A percentile compares a stretch with the other conserved stretches of the same genome.
These are phyloP conservation scores for Ardeotis arabs DNA, from an alignment of 2,113 vertebrate genomes.

Conservation along the genomic window DNA sequence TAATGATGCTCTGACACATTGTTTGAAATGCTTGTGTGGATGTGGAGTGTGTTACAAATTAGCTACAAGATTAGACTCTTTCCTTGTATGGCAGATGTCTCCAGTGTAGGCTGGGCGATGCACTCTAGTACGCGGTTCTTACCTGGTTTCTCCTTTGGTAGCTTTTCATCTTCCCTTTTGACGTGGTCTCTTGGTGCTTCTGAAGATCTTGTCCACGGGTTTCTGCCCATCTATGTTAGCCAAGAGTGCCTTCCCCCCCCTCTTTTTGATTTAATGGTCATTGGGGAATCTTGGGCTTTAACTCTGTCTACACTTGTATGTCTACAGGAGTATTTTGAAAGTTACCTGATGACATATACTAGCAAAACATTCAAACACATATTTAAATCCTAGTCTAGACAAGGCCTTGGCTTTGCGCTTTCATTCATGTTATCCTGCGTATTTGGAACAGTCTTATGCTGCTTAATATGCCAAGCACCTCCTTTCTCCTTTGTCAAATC, in stretches of 20 bases:
- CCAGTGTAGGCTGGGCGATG: background rate
- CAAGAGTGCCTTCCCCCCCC: background rate
- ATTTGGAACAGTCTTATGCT: background rate
- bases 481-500: constrained; percentile 11
- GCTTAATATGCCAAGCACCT: background rate
- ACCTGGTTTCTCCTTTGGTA: background rate
- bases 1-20: rapidly evolving
- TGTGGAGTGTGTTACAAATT: background rate
- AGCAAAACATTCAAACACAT: background rate
- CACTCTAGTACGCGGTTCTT: background rate
- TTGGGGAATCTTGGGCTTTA: background rate
- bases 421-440: background rate
- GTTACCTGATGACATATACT: background rate
- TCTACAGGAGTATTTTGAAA: background rate
- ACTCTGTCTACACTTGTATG: rapidly evolving
- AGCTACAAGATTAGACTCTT: background rate
- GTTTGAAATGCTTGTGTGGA: background rate
- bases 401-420: background rate
- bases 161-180: background rate
- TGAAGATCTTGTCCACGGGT: background rate
- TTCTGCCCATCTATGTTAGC: background rate
- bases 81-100: background rate
- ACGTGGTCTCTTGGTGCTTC: background rate
- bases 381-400: constrained; percentile 2
- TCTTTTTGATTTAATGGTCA: background rate